Base-by-base conservation (phyloP, 1,140 invertebrate genomes). In the Apocrypta bakeri region DNA sequence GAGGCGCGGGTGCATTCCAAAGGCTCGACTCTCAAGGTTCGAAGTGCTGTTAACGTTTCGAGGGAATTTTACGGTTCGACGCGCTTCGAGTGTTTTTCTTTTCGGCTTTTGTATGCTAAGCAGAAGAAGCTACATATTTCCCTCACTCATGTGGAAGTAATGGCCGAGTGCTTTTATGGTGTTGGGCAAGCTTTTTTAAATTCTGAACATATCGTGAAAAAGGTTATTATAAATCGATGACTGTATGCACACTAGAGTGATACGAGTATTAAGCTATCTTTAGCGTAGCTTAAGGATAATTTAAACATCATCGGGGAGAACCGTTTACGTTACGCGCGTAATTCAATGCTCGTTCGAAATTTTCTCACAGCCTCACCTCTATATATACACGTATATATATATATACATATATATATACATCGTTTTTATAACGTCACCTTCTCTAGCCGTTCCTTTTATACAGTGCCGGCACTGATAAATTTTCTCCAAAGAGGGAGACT, bases 11-110 rank as follows among this genome's bases (percentile, higher is more conserved):
- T 33, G 33, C 88, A 87, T 89, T 88, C 88, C 86, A 85, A 68
- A 81, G 84, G 69, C 84, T 85, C 80, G 82, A 85, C 84, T 87
- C 85, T 81, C 79, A 87, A 88, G 86, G 85, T 84, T 74, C 71
- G 42, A 17, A 24, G 25, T 27, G 21, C 63, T 4, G 64, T 17
- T 56, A 56, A 56, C 17, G 48, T 56, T 6, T n/a, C 48, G 48
- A 56, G 48, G 48, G 17, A 56, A n/a, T 56, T 56, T 56, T 6
- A 56, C 48, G 48, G 3, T n/a, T 56, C 48, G 48, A 21, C 48
- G 48, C 42, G 42, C 42, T 48, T 48, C 12, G 21, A 48, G 42
- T 48, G 14, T 48, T 48, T 48, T 11, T 17, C 8, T 25, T 24
- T 7, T 42, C 77, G 9, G 9, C 66, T 69, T 37, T 56, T 56